Percentiles rank a stretch among this genome's conserved stretches.
phyloP scores from a whole-genome alignment of 2,113 vertebrate species.

The Salminus brasiliensis region DNA sequence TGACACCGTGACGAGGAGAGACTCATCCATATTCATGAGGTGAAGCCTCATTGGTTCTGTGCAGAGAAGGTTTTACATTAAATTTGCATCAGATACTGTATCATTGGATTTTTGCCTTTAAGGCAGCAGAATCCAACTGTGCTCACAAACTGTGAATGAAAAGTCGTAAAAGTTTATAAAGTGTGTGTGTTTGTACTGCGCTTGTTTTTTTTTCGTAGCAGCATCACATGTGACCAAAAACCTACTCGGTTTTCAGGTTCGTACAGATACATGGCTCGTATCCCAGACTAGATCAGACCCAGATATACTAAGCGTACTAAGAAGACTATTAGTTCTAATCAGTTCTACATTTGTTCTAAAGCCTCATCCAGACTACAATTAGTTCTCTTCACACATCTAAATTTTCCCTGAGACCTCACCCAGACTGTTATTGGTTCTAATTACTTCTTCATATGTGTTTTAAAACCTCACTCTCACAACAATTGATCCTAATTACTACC shows the following conservation, averaged over 20 bases:
- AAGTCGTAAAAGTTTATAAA: constrained; percentile 54
- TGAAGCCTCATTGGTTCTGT: constrained; percentile 57
- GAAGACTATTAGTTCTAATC: too few relatives aligned
- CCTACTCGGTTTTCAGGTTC: not conserved
- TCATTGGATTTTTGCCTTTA: constrained; percentile 54
- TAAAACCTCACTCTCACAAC: too few relatives aligned
- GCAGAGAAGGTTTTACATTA: constrained; percentile 54
- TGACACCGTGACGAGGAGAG: constrained; percentile 34
- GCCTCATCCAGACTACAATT: too few relatives aligned
- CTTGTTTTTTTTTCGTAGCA: not conserved
- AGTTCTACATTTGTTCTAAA: too few relatives aligned
- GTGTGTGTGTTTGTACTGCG: constrained; percentile 11
- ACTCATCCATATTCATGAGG: constrained; percentile 54
- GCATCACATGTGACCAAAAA: not conserved
- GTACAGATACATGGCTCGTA: not conserved
- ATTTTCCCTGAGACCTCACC: too few relatives aligned
- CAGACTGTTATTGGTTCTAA: too few relatives aligned
- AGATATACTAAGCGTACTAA: too few relatives aligned
- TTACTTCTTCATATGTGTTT: too few relatives aligned
- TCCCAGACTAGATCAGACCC: too few relatives aligned
- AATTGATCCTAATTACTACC: too few relatives aligned
- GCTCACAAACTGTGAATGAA: constrained; percentile 51
- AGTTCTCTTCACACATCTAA: too few relatives aligned
- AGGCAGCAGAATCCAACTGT: constrained; percentile 54
- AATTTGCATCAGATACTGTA: constrained; percentile 59